These are phyloP conservation scores for Leucophenga montana DNA, from an alignment of 2,888 invertebrate genomes.

Conservation along the genomic window DNA sequence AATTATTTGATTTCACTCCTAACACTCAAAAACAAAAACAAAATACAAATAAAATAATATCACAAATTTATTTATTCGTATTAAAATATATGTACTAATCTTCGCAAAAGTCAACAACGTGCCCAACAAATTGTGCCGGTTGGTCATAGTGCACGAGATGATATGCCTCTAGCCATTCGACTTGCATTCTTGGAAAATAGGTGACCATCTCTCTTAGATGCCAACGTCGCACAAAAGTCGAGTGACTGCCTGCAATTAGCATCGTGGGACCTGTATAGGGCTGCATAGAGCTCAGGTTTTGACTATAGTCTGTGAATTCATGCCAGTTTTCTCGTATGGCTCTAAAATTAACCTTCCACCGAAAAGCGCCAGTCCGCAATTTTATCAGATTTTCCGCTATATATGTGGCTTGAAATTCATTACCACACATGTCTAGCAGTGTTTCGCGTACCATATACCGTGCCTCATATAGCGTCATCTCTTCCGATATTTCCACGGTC, in stretches of 20 bases:
- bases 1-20: too few species aligned
- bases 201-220: not conserved
- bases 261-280: constrained; percentile 27
- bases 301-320: constrained; percentile 5
- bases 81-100: not conserved
- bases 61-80: constrained; percentile 5
- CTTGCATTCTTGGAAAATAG: not conserved
- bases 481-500: not conserved
- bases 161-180: constrained; percentile 8
- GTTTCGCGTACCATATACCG: not conserved
- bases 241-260: constrained; percentile 9
- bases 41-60: not conserved
- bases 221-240: not conserved
- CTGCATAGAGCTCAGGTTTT: not conserved
- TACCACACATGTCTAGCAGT: not conserved
- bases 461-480: not conserved
- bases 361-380: too few species aligned
- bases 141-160: constrained; percentile 10
- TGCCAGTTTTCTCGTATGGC: constrained; percentile 22
- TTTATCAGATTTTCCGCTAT: not conserved
- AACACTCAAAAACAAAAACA: not conserved
- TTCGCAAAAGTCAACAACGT: not conserved
- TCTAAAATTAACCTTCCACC: too few species aligned
- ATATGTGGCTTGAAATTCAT: not conserved
- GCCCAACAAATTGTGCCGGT: constrained; percentile 6